Conservation (phyloP, 1,140 invertebrate species). For the Ylistrum balloti region DNA sequence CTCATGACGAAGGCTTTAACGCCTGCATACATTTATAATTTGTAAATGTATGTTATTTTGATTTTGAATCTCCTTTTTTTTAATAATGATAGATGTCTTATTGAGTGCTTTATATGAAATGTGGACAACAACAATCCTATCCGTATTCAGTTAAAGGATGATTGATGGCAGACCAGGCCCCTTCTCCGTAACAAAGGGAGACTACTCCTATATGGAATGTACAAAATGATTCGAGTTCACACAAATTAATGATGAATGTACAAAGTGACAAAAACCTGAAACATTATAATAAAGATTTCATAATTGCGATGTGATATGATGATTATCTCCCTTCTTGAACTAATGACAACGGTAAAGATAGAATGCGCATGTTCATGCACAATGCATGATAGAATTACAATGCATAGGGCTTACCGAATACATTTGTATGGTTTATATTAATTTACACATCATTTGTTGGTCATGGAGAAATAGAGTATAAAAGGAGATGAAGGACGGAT, state of each 20-base stretch:
- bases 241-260: not conserved
- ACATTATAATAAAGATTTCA: not conserved
- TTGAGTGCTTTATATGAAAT: not conserved
- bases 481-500: constrained; percentile 24
- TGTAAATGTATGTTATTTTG: too few species aligned
- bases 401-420: too few species aligned
- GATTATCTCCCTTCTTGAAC: constrained; percentile 5
- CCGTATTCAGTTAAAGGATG: not conserved
- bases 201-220: not conserved
- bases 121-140: not conserved
- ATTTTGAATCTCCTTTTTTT: too few species aligned
- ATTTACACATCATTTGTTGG: not conserved
- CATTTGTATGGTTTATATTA: too few species aligned
- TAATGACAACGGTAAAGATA: not conserved
- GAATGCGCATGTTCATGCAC: too few species aligned
- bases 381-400: too few species aligned
- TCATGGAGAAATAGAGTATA: not conserved
- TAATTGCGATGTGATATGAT: not conserved
- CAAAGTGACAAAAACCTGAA: not conserved
- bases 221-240: not conserved
- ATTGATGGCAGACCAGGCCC: not conserved
- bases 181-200: not conserved
- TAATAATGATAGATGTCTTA: not conserved
- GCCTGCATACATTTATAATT: too few species aligned
- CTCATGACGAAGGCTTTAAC: too few species aligned